Conservation (phyloP, 2,113 vertebrate genomes). For the Capreolus pygargus region DNA sequence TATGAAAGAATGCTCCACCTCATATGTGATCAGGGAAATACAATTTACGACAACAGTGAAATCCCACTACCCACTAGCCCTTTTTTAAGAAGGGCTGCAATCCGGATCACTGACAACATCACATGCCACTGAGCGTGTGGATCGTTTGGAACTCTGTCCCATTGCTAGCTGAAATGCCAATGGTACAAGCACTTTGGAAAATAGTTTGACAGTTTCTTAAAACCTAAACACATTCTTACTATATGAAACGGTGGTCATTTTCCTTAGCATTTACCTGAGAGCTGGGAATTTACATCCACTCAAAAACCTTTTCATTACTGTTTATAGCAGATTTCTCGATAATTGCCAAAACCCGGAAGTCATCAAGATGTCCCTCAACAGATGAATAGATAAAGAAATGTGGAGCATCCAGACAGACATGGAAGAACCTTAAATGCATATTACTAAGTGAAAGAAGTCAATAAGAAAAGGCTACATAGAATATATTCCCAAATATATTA, state of each 20-base stretch:
- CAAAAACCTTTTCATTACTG: not conserved
- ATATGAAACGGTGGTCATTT: not conserved
- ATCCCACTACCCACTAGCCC: not conserved
- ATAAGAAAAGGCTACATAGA: not conserved
- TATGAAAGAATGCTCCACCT: not conserved
- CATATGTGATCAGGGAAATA: not conserved
- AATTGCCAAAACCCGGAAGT: not conserved
- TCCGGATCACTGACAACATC: not conserved
- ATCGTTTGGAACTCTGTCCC: not conserved
- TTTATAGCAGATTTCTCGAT: not conserved
- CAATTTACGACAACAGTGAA: not conserved
- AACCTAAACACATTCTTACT: not conserved
- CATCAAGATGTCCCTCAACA: not conserved
- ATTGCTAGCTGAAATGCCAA: not conserved
- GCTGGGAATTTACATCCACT: not conserved
- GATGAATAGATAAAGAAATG: not conserved
- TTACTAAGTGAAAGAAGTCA: not conserved
- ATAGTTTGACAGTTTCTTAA: not conserved
- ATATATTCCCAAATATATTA: not conserved
- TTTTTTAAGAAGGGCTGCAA: not conserved
- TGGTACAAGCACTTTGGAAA: not conserved
- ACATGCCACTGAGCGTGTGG: not conserved
- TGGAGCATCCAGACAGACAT: not conserved
- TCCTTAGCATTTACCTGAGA: not conserved
- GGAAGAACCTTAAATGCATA: not conserved